These are phyloP conservation scores for Galaxea fascicularis DNA, from an alignment of 92 coral and sea anemone genomes.

Conservation along the genomic window DNA sequence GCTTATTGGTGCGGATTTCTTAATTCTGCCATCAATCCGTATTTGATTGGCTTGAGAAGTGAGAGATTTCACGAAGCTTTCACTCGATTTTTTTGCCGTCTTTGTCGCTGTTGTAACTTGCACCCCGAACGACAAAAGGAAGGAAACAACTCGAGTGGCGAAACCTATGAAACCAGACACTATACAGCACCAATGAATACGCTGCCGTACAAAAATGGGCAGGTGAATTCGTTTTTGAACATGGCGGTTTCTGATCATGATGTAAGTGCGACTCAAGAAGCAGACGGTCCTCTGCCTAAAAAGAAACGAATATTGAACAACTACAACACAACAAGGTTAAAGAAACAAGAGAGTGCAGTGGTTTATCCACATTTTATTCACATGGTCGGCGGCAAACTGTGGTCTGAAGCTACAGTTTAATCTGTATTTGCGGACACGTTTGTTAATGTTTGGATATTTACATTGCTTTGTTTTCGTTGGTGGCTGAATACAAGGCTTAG, in stretches of 20 bases:
- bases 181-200: not conserved
- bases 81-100: conserved; percentile 55
- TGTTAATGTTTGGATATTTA: not conserved
- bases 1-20: conserved; percentile 89
- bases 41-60: conserved; percentile 81
- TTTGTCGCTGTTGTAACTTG: conserved; percentile 5
- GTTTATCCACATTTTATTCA: conserved; percentile 41
- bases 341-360: conserved; percentile 3
- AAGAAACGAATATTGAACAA: not conserved
- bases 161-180: conserved; percentile 19
- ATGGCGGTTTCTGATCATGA: not conserved
- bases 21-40: conserved; percentile 85
- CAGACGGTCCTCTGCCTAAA: not conserved
- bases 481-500: not conserved
- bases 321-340: not conserved
- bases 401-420: conserved; percentile 45
- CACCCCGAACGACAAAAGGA: not conserved
- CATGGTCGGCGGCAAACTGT: conserved; percentile 28
- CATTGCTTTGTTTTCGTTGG: not conserved
- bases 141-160: not conserved
- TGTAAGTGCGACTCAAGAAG: conserved; percentile 3
- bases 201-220: not conserved
- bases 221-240: not conserved
- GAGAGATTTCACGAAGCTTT: conserved; percentile 73
- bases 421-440: not conserved